A percentile compares a stretch with the other conserved stretches of the same genome.
Evolutionary conservation across 2,797 vertebrate genomes (phyloP).

Genomic region (Momotus momota): DNA sequence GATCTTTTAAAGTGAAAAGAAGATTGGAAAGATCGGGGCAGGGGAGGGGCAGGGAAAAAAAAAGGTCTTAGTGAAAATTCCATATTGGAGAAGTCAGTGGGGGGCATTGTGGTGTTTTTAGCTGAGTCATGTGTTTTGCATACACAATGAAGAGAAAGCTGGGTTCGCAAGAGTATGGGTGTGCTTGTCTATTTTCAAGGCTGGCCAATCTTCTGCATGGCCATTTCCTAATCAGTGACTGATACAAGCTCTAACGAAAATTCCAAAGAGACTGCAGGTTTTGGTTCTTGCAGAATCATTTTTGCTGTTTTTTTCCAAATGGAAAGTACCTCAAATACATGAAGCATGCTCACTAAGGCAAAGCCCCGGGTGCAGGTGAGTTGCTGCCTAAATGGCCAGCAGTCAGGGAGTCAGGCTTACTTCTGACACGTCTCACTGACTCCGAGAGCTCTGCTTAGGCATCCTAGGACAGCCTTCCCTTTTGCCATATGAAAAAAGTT

Average conservation of each 20-base stretch:
- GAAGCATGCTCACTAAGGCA: neutral
- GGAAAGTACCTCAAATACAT: neutral
- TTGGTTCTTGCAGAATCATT: neutral
- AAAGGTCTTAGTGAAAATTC: neutral
- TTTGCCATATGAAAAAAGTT: neutral
- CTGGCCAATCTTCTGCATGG: neutral
- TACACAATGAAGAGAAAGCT: neutral
- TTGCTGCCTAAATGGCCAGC: neutral
- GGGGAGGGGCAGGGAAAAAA: neutral
- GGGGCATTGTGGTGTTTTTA: neutral
- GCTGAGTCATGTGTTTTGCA: neutral
- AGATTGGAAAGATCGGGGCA: neutral
- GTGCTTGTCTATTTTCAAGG: neutral
- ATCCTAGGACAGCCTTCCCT: neutral
- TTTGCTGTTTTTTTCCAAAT: neutral
- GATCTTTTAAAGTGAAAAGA: conserved; percentile 29
- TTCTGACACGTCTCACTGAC: neutral
- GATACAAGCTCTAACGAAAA: neutral
- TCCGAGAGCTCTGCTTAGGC: neutral
- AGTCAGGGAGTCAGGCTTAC: neutral
- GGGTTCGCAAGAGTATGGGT: neutral
- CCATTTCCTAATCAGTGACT: neutral
- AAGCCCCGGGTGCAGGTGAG: neutral
- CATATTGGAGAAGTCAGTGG: neutral
- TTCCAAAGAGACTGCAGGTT: neutral